Base-by-base conservation (phyloP, 2,113 vertebrate genomes). In the Carassius auratus region DNA sequence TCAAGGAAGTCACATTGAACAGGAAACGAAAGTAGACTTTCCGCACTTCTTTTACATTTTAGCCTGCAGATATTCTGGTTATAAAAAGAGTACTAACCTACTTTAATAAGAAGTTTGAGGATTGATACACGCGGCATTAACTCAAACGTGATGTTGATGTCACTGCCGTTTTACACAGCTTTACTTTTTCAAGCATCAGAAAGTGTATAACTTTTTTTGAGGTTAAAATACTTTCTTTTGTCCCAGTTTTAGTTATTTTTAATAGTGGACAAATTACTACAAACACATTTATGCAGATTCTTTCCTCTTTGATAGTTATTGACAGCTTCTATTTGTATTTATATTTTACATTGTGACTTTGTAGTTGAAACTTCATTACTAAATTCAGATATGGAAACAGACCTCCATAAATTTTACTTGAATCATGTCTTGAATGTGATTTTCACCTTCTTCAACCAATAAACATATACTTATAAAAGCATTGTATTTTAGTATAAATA, bases 1-100 rank as follows among this genome's bases (percentile, higher is more conserved):
- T 71, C 15, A 80, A 33, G 64, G 59, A 81, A 73, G 77, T 81
- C 69, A 75, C 62, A 86, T 90, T 92, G 90, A 92, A 92, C 87
- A 80, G 21, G 45, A 85, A 61, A 69, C n/a, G 15, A 61, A 85
- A 86, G 55, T 86, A 61, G 52, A 73, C 75, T 81, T 74, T 48
- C 23, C 12, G 42, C 52, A 66, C 21, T 76, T 86, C 12, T 86
- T 86, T 79, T 57, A 52, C 45, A 66, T 86, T 81, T 38, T 62
- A 64, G 69, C 38, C 59, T 68, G 45, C 42, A 76, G 85, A 82
- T 66, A 86, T 50, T 66, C 38, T 76, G 42, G 36, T 57, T 75
- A 52, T 85, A 85, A 77, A 77, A 85, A 85, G 83, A 50, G n/a
- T 50, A 2, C 57, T 76, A 61, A 64, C 79, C 69, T 80, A 86